Conservation (phyloP, 2,888 invertebrate species). For the Doris montereyensis region DNA sequence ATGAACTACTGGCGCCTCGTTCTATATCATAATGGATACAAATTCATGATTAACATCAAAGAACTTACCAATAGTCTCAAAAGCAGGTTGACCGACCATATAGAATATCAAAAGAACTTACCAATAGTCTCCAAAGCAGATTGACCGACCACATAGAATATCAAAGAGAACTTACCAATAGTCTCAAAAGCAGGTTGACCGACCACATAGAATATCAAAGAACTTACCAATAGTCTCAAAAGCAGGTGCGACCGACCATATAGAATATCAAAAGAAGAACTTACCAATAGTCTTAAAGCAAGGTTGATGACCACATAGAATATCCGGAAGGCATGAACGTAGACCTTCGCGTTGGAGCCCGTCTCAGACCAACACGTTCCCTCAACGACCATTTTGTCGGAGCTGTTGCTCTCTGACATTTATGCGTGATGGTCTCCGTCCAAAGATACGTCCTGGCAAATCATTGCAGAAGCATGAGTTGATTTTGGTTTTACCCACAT, state of each 20-base stretch:
- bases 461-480: neutral
- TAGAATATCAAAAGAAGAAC: no score
- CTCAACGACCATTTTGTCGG: slow-evolving; percentile 38
- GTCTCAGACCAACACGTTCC: slow-evolving; percentile 37
- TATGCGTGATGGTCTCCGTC: slow-evolving; percentile 40
- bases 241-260: no score
- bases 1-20: no score
- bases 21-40: no score
- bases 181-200: slow-evolving; percentile 45
- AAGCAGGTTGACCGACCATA: slow-evolving; percentile 43
- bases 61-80: no score
- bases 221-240: no score
- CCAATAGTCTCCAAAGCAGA: slow-evolving; percentile 43
- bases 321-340: slow-evolving; percentile 33
- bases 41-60: no score
- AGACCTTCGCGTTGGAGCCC: slow-evolving; percentile 32
- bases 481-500: no score
- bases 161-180: no score
- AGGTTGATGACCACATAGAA: no score
- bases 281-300: no score
- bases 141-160: slow-evolving; percentile 45
- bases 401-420: slow-evolving; percentile 31
- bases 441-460: slow-evolving; percentile 33
- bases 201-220: slow-evolving; percentile 44
- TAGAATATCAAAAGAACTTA: no score